Base-by-base conservation (phyloP, 1,140 invertebrate genomes). In the Leptopilina clavipes region DNA sequence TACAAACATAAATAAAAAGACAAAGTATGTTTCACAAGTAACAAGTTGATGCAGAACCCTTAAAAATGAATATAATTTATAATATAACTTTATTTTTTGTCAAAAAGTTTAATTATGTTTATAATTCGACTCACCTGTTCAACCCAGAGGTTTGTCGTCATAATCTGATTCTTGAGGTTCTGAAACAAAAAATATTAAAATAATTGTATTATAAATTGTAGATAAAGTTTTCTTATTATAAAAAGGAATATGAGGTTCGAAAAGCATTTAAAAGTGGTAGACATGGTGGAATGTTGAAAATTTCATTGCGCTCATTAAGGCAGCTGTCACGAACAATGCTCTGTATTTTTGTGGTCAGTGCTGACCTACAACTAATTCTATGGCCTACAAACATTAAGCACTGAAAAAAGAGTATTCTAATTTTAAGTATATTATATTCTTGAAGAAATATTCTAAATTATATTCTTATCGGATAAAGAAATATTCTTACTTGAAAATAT, bases 141-240 rank as follows among this genome's bases (percentile, higher is more conserved):
- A 11, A 97, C 95, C 97, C 97, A 98, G 18, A 97, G 92, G 87
- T 97, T 98, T 10, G 96, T 97, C 77, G 97, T 97, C 95, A 98
- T 97, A 79, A 96, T 96, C 89, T 96, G 95, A 85, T 96, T 96
- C 90, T 96, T 96, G 80, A 96, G 91, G 89, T 96, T 96, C 95
- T 96, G 93, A 71, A 94, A 95, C 84, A 91, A 83, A 90, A 79
- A 82, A 37, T 18, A 76, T 71, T 18, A 74, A 71, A 54, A 22
- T 1, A 12, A 70, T 70, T 3, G 19, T 45, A 6, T 54, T 70
- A 72, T 70, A 45, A 44, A 22, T 71, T 72, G 11, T 25, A 54
- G 52, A 56, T 14, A 25, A 44, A 72, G 31, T 72, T 74, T 17
- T n/a, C 14, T 52, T 5, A 52, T 7, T 37, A 44, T 71, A 56